phyloP scores from a whole-genome alignment of 2,888 invertebrate species.

The Orchesellides sinensis region DNA sequence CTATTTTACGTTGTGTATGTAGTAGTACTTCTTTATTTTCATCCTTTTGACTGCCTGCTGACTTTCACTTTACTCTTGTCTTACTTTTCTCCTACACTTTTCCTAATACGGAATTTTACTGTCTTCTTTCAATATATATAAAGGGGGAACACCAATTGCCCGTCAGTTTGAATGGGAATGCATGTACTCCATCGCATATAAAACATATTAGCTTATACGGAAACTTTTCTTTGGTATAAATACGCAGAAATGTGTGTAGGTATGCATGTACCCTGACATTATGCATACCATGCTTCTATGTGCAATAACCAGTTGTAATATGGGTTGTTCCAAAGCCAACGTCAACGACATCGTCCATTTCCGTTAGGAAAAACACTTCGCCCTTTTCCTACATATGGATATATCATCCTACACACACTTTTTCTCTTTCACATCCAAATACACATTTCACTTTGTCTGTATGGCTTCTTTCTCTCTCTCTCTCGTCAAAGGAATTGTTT shows the following conservation, averaged over 20 bases:
- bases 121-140: background rate
- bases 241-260: background rate
- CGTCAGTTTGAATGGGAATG: conserved; percentile 53
- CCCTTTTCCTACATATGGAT: conserved; percentile 41
- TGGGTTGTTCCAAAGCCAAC: conserved; percentile 61
- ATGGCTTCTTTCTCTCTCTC: conserved; percentile 49
- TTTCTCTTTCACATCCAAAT: conserved; percentile 33
- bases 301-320: conserved; percentile 54
- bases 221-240: background rate
- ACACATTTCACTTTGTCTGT: conserved; percentile 55
- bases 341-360: conserved; percentile 66
- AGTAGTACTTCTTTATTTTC: conserved; percentile 26
- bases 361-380: conserved; percentile 65
- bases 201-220: background rate
- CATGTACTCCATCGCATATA: conserved; percentile 31
- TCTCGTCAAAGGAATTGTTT: conserved; percentile 71
- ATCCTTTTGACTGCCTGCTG: conserved; percentile 21
- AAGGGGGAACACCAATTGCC: conserved; percentile 48
- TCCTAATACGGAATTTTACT: conserved; percentile 17
- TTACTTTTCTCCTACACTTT: conserved; percentile 26
- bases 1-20: conserved; percentile 67
- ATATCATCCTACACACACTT: conserved; percentile 31
- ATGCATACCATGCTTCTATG: conserved; percentile 41
- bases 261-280: background rate
- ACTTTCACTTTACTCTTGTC: conserved; percentile 32